Conservation (phyloP, 2,888 invertebrate species). For the Argynnis bischoffii region DNA sequence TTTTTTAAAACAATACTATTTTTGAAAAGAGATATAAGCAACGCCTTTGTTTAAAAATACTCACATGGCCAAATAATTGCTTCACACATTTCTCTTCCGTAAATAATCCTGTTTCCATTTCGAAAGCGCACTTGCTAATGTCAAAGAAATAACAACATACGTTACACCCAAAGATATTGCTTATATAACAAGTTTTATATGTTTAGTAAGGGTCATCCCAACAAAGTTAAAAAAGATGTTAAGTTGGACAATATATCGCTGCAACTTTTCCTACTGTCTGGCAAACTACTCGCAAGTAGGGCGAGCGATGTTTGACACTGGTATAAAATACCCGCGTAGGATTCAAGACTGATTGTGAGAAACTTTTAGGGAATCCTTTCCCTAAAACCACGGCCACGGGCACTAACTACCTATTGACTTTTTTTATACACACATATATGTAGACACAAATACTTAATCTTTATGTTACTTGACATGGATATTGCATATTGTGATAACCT, state of each 20-base stretch:
- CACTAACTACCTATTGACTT: conserved; percentile 10
- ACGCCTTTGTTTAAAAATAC: too few species aligned
- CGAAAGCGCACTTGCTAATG: not conserved
- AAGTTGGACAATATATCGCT: conserved; percentile 43
- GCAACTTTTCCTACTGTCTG: conserved; percentile 41
- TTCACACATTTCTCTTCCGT: too few species aligned
- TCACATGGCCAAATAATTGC: too few species aligned
- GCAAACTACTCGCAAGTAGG: conserved; percentile 32
- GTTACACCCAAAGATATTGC: conserved; percentile 13
- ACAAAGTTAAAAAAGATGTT: conserved; percentile 38
- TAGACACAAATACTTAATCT: too few species aligned
- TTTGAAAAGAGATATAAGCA: too few species aligned
- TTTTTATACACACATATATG: not conserved
- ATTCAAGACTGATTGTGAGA: conserved; percentile 8
- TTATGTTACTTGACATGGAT: too few species aligned
- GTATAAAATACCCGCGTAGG: conserved; percentile 52
- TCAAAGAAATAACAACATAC: conserved; percentile 10
- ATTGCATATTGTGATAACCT: too few species aligned
- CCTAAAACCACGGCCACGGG: too few species aligned
- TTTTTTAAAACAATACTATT: too few species aligned
- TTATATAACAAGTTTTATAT: conserved; percentile 19
- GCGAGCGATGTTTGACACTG: conserved; percentile 54
- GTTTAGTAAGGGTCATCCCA: conserved; percentile 33
- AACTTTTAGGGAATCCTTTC: conserved; percentile 23
- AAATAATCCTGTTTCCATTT: not conserved